Percentiles rank a stretch among this genome's conserved stretches.
Evolutionary conservation across 2,888 invertebrate genomes (phyloP).

Genomic region (Aleiodes testaceus): DNA sequence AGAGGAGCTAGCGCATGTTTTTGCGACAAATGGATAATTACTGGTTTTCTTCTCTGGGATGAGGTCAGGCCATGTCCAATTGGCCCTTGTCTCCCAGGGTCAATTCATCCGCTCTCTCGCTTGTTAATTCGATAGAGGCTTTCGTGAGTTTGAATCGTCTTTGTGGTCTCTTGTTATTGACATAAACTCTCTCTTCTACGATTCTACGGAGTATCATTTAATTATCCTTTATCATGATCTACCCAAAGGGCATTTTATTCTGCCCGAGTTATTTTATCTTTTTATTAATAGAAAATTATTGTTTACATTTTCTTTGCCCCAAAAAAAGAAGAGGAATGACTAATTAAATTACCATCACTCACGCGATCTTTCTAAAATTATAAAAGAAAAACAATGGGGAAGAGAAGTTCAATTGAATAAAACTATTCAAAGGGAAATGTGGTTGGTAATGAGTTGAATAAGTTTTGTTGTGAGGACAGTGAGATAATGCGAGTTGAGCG

Average conservation of each 20-base stretch:
- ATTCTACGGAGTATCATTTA: slow-evolving; percentile 33
- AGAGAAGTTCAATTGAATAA: neutral
- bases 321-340: too few species aligned
- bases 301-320: neutral
- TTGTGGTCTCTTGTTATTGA: slow-evolving; percentile 34
- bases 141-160: slow-evolving; percentile 38
- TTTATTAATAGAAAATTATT: neutral
- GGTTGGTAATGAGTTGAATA: slow-evolving; percentile 4
- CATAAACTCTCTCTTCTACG: slow-evolving; percentile 28
- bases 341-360: too few species aligned
- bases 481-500: slow-evolving; percentile 5
- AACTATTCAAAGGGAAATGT: neutral
- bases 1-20: neutral
- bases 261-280: neutral
- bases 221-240: slow-evolving; percentile 21
- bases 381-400: too few species aligned
- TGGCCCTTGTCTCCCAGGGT: slow-evolving; percentile 51
- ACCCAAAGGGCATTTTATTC: neutral
- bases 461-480: slow-evolving; percentile 2
- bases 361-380: too few species aligned
- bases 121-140: slow-evolving; percentile 46
- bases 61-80: slow-evolving; percentile 48
- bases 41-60: slow-evolving; percentile 38
- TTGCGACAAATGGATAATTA: slow-evolving; percentile 42
- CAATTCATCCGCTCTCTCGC: slow-evolving; percentile 51